phyloP scores from a whole-genome alignment of 1,140 invertebrate species.

The Microplitis mediator region DNA sequence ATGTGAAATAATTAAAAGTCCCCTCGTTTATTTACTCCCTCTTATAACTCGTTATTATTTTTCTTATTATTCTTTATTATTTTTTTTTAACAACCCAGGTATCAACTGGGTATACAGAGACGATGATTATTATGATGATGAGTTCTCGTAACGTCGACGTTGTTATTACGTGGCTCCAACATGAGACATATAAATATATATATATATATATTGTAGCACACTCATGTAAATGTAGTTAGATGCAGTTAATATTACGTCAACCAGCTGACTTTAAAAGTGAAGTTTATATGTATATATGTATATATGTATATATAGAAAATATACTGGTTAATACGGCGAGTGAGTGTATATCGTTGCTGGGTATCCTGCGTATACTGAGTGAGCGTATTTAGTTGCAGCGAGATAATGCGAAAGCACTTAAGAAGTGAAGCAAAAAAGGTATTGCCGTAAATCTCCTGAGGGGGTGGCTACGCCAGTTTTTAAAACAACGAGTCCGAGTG shows the following conservation, averaged over 20 bases:
- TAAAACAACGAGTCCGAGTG: slow-evolving; percentile 7
- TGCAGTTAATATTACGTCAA: slow-evolving; percentile 20
- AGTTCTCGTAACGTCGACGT: too few species aligned
- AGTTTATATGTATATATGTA: not conserved
- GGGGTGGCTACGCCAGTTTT: slow-evolving; percentile 11
- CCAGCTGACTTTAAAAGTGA: slow-evolving; percentile 23
- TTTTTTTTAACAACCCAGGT: not conserved
- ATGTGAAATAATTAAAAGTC: slow-evolving; percentile 36
- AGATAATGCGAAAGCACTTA: slow-evolving; percentile 47
- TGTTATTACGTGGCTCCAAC: not conserved
- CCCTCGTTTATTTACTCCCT: not conserved
- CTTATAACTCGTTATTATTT: not conserved
- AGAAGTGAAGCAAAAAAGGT: slow-evolving; percentile 40
- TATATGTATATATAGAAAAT: too few species aligned
- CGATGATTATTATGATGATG: too few species aligned
- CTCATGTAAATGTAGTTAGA: slow-evolving; percentile 12
- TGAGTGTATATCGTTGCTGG: not conserved
- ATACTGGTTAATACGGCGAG: too few species aligned
- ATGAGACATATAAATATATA: too few species aligned
- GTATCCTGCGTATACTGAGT: slow-evolving; percentile 5
- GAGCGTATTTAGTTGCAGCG: slow-evolving; percentile 44
- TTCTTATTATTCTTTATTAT: not conserved
- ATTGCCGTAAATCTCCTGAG: slow-evolving; percentile 44
- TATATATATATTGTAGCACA: not conserved
- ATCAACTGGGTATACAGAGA: too few species aligned